Percentiles rank a stretch among this genome's conserved stretches.
phyloP scores from a whole-genome alignment of 2,888 invertebrate species.

The Apamea crenata region DNA sequence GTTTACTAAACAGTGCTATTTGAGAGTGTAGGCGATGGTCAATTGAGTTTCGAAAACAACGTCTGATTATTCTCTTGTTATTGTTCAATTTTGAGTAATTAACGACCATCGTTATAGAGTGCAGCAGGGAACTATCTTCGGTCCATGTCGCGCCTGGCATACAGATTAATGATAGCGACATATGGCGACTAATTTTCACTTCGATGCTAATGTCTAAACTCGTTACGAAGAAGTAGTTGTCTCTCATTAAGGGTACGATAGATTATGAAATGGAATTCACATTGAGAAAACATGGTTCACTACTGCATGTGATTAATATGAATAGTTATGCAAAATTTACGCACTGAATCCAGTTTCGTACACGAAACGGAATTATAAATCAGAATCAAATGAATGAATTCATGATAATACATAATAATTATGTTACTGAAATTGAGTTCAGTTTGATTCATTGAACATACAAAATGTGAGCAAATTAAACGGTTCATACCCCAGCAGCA shows the following conservation, averaged over 20 bases:
- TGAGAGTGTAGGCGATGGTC: background rate
- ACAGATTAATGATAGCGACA: constrained; percentile 34
- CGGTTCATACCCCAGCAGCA: background rate
- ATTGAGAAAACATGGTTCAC: background rate
- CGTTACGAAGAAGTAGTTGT: constrained; percentile 31
- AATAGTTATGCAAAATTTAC: background rate
- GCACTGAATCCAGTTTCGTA: background rate
- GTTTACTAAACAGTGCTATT: constrained; percentile 2
- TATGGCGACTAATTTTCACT: constrained; percentile 33
- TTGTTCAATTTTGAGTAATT: constrained; percentile 12
- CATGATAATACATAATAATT: background rate
- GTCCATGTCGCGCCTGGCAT: constrained; percentile 14
- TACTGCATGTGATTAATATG: background rate
- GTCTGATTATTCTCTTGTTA: constrained; percentile 7
- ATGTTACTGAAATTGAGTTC: background rate
- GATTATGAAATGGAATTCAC: background rate
- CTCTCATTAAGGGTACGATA: constrained; percentile 22
- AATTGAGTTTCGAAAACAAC: background rate
- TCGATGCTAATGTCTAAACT: constrained; percentile 33
- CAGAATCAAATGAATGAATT: background rate
- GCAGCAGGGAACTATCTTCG: constrained; percentile 25
- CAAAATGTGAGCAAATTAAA: constrained; percentile 24
- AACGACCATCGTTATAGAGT: constrained; percentile 6
- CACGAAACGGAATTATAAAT: background rate
- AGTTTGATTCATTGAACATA: background rate